A percentile compares a stretch with the other conserved stretches of the same genome.
These are phyloP conservation scores for Drosophila tripunctata DNA, from an alignment of 2,888 invertebrate genomes.

Conservation along the genomic window DNA sequence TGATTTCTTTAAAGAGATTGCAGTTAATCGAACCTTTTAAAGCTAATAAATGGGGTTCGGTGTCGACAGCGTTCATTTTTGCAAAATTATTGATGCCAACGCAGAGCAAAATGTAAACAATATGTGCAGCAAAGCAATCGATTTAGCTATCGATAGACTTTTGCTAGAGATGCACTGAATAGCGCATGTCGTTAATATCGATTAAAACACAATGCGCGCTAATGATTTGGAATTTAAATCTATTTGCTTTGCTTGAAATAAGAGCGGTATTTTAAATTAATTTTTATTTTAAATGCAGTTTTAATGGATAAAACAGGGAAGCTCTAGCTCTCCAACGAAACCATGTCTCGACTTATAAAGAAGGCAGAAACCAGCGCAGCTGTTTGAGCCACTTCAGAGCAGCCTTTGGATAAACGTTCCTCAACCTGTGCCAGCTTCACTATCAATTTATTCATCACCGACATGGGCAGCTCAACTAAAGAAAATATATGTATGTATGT, in stretches of 20 bases:
- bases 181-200: background rate
- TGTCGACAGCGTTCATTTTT: constrained; percentile 79
- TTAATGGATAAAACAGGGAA: background rate
- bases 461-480: constrained; percentile 94
- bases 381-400: constrained; percentile 95
- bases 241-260: background rate
- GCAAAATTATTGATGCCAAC: background rate
- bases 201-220: background rate
- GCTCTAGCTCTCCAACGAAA: constrained; percentile 79
- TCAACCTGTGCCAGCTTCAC: constrained; percentile 96
- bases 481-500: constrained; percentile 67
- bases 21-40: constrained; percentile 79
- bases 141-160: background rate
- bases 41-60: constrained; percentile 82
- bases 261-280: too few species aligned
- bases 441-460: constrained; percentile 90
- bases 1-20: background rate
- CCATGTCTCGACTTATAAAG: constrained; percentile 88
- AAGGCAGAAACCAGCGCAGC: constrained; percentile 95
- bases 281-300: background rate
- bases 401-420: constrained; percentile 92
- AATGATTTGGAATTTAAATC: background rate
- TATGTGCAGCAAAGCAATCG: constrained; percentile 9
- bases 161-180: constrained; percentile 15
- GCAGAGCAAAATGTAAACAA: constrained; percentile 16